These are phyloP conservation scores for Drosophila sp. DNA, from an alignment of 1,140 invertebrate species.

Conservation along the genomic window DNA sequence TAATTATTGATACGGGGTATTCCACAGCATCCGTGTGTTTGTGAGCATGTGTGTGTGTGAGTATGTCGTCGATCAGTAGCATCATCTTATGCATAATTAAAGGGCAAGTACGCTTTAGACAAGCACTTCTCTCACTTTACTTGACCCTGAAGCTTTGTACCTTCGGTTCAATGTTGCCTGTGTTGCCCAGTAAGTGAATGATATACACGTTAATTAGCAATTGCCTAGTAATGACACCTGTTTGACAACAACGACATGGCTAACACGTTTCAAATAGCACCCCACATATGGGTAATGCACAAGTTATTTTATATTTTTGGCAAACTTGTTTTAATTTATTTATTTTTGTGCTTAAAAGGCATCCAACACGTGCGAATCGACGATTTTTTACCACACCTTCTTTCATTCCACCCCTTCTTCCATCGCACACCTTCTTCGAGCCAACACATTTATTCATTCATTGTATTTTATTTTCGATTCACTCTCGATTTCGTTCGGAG, in stretches of 20 bases:
- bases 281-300: constrained; percentile 15
- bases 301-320: constrained; percentile 23
- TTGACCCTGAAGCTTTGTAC: constrained; percentile 70
- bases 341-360: constrained; percentile 24
- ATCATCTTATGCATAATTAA: constrained; percentile 43
- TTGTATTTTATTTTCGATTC: constrained; percentile 17
- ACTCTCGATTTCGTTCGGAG: constrained; percentile 29
- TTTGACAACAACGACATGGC: constrained; percentile 29
- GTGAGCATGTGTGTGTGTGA: too few relatives aligned
- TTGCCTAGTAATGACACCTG: constrained; percentile 59
- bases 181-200: background rate
- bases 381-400: constrained; percentile 11
- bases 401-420: constrained; percentile 6
- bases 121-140: constrained; percentile 13
- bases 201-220: constrained; percentile 40
- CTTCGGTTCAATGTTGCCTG: constrained; percentile 51
- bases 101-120: constrained; percentile 25
- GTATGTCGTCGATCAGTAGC: constrained; percentile 1
- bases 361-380: constrained; percentile 34
- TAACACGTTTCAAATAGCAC: constrained; percentile 43
- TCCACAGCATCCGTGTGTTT: constrained; percentile 15
- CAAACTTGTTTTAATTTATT: constrained; percentile 8
- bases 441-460: constrained; percentile 35
- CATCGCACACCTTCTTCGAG: constrained; percentile 16
- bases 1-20: constrained; percentile 13